Base-by-base conservation (phyloP, 1,140 invertebrate genomes). In the Popillia japonica region DNA sequence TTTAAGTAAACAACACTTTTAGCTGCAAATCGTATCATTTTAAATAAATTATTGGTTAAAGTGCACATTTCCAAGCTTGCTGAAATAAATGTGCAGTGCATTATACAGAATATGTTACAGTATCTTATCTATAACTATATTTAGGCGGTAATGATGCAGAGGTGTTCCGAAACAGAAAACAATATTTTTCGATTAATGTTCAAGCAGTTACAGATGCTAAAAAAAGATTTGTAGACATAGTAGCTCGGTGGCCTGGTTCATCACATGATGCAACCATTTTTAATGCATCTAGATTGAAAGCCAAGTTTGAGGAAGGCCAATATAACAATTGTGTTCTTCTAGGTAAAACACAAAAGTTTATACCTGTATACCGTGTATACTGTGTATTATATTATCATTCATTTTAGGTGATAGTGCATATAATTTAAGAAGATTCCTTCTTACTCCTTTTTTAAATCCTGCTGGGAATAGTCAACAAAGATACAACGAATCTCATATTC, bases 141-240 rank as follows among this genome's bases (percentile, higher is more conserved):
- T 20, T 61, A 34, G 55, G 76, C 20, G 48, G 59, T 61, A 34
- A 77, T 22, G 61, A 64, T 64, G 61, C 11, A n/a, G 48, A 55
- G 48, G 17, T 64, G 8, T 64, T 64, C 17, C 14, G 14, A 61
- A 61, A 64, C 78, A 82, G 86, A 77, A 87, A 88, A 79, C 82
- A 81, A n/a, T 87, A 83, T 78, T 87, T 87, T 80, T 87, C 86
- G 14, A 79, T 87, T 8, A 87, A 87, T 78, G 83, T 87, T 17
- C 86, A 87, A 80, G 81, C 80, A n/a, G 80, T 87, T 59, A 84
- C 80, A 78, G 83, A 85, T 82, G 78, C 82, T 75, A 80, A 85
- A 76, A 78, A 85, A 27, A 76, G 83, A 78, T 81, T 87, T 68
- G 80, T 76, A 17, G 80, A 87, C 81, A 82, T 88, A 76, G 83